Evolutionary conservation across 2,888 invertebrate genomes (phyloP), one percentile per base, ranked within the genome.

Genomic region (Panorpa germanica): DNA sequence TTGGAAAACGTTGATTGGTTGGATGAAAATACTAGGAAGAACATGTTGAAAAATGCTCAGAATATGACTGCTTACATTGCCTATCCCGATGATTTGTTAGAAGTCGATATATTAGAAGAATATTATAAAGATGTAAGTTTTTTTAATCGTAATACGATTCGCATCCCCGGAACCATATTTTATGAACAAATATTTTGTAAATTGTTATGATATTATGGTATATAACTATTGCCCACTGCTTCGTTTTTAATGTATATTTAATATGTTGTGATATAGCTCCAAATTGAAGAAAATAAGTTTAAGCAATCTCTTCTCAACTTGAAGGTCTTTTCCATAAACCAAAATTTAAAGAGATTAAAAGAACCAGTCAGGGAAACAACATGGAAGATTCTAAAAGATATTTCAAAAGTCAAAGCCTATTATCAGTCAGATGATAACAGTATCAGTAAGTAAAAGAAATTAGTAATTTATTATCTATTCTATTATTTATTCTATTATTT

Each of bases 11-110:
- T 83, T 6, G 75, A 77, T 15, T 90, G 88, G 88, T 86, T 88
- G 86, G 86, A 86, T 45, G 66, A 69, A 1, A 53, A 59, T 34
- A 86, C 88, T 2, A 68, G 68, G 16, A 50, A 56, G 33, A 67
- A 66, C 27, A 81, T 80, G 1, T 47, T 76, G 33, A 69, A 75
- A 30, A 82, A 82, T 45, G 77, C 77, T 0, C 65, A 65, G 30
- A 61, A 71, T 1, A 83, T 88, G 73, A 61, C 70, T 1, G 68
- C 76, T 2, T 78, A 83, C 50, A 85, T 86, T 43, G 86, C 80
- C 0, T 86, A 85, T 49, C 85, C 85, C 2, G 72, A 72, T 39
- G 85, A 82, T 48, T 63, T 86, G 42, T 53, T 83, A n/a, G 70
- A 82, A 41, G 61, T 81, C 40, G 54, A 61, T 4, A 80, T 77